phyloP scores from a whole-genome alignment of 2,113 vertebrate genomes.

The Lophius piscatorius region DNA sequence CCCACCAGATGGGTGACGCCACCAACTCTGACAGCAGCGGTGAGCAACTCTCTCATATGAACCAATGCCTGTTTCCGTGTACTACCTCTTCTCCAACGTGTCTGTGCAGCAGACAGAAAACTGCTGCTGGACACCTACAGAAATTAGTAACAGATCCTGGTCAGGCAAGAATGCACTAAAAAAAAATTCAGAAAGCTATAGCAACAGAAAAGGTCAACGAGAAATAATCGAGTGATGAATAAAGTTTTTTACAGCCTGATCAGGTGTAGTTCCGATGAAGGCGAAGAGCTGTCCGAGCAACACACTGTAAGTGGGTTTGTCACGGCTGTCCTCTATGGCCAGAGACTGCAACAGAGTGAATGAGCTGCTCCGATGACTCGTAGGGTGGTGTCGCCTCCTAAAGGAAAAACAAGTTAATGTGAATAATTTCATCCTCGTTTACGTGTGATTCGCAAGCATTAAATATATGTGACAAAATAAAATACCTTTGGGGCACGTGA shows the following conservation, averaged over 20 bases:
- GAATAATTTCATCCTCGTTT: not conserved
- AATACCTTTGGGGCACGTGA: conserved; percentile 88
- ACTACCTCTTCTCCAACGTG: conserved; percentile 92
- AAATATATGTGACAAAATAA: not conserved
- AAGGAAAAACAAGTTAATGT: accelerated
- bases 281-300: conserved; percentile 95
- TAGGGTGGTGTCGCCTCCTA: conserved; percentile 89
- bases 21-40: conserved; percentile 92
- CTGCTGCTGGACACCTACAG: conserved; percentile 94
- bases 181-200: not conserved
- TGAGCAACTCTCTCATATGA: conserved; percentile 96
- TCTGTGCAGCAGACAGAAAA: conserved; percentile 96
- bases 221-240: not conserved
- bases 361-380: conserved; percentile 95
- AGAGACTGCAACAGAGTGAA: conserved; percentile 96
- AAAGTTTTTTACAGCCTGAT: conserved; percentile 87
- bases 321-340: conserved; percentile 90
- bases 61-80: conserved; percentile 94
- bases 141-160: not conserved
- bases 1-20: conserved; percentile 96
- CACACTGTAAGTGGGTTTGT: conserved; percentile 96
- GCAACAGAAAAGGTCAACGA: not conserved
- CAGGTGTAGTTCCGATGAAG: conserved; percentile 96
- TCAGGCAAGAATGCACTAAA: conserved; percentile 5
- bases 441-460: not conserved